These are phyloP conservation scores for Cololabis saira DNA, from an alignment of 2,113 vertebrate species.

Conservation along the genomic window DNA sequence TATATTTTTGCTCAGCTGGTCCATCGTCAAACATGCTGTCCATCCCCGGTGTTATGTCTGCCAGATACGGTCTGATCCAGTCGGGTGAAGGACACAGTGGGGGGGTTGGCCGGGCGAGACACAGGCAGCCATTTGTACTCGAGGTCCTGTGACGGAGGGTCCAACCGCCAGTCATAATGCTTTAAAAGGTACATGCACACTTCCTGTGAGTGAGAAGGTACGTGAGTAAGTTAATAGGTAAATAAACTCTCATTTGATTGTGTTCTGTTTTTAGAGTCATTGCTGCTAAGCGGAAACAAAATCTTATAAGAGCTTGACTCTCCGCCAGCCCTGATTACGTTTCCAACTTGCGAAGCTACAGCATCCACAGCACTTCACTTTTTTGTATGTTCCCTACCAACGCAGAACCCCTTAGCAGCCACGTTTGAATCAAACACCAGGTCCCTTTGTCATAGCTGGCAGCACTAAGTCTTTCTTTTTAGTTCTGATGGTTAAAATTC, in stretches of 20 bases:
- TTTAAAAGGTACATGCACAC: conserved; percentile 62
- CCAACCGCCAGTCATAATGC: conserved; percentile 70
- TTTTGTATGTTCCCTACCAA: conserved; percentile 26
- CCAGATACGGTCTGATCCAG: conserved; percentile 39
- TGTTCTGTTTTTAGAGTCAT: conserved; percentile 25
- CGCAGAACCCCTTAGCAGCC: conserved; percentile 29
- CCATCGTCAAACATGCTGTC: conserved; percentile 11
- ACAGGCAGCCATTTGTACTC: conserved; percentile 77
- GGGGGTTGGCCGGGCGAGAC: conserved; percentile 56
- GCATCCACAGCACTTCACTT: conserved; percentile 37
- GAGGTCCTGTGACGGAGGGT: conserved; percentile 61
- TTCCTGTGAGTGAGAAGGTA: conserved; percentile 44
- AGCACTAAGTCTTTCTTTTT: background rate
- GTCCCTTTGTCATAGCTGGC: conserved; percentile 11
- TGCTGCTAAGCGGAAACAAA: conserved; percentile 37
- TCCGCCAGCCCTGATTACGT: conserved; percentile 27
- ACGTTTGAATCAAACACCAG: conserved; percentile 24
- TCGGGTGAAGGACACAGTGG: conserved; percentile 54
- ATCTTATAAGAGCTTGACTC: conserved; percentile 24
- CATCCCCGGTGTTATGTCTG: conserved; percentile 12
- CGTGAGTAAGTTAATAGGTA: background rate
- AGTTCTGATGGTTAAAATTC: background rate
- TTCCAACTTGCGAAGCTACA: conserved; percentile 41
- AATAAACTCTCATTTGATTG: background rate
- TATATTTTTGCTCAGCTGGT: background rate